These are phyloP conservation scores for Liposcelis brunnea DNA, from an alignment of 2,888 invertebrate genomes.

Conservation along the genomic window DNA sequence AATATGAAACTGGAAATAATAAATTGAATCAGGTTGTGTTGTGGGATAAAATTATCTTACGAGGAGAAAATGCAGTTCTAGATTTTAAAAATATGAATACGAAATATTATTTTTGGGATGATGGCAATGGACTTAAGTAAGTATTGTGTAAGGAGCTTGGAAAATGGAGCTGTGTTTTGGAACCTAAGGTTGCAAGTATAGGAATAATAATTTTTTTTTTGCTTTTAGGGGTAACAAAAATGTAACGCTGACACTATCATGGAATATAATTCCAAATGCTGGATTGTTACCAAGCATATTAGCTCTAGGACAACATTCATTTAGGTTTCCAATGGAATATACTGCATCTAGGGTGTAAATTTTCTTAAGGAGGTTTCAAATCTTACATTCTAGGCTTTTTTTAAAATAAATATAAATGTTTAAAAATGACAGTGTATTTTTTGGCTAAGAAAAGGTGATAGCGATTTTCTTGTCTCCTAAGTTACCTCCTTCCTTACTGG, in stretches of 20 bases:
- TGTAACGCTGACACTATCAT: conserved; percentile 83
- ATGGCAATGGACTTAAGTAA: conserved; percentile 90
- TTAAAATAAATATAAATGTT: conserved; percentile 8
- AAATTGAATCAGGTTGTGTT: conserved; percentile 84
- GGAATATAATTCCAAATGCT: conserved; percentile 98
- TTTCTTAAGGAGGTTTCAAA: conserved; percentile 22
- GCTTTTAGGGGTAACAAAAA: conserved; percentile 74
- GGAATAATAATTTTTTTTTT: conserved; percentile 9
- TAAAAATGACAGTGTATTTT: neutral
- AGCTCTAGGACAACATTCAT: conserved; percentile 65
- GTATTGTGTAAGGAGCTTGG: too few species aligned
- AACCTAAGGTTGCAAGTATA: conserved; percentile 9
- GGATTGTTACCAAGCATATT: conserved; percentile 81
- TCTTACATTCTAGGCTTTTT: too few species aligned
- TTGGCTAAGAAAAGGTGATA: neutral
- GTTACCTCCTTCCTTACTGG: too few species aligned
- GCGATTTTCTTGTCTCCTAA: neutral
- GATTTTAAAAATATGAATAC: conserved; percentile 90
- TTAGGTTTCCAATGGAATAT: conserved; percentile 82
- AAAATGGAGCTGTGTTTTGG: conserved; percentile 9
- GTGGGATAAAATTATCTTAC: conserved; percentile 95
- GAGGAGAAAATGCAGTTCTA: conserved; percentile 84
- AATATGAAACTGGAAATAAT: conserved; percentile 79
- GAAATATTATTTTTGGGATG: conserved; percentile 99
- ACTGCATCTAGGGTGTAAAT: conserved; percentile 43